A percentile compares a stretch with the other conserved stretches of the same genome.
Evolutionary conservation across 2,113 vertebrate genomes (phyloP).

Genomic region (Silurus meridionalis): DNA sequence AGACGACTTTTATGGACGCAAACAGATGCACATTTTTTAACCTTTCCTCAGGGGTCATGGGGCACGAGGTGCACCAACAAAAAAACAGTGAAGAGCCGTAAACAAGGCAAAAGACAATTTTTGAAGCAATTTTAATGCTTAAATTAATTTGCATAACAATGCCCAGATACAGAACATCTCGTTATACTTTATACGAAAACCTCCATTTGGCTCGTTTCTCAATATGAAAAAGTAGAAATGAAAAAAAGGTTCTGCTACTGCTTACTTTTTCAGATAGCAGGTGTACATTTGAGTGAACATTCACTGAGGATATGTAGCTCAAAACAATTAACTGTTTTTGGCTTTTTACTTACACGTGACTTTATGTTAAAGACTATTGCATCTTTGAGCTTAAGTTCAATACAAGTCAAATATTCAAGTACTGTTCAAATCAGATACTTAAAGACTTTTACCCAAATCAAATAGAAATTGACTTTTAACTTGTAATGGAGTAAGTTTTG

Average conservation of each 20-base stretch:
- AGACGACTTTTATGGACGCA: not conserved
- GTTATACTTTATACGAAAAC: not conserved
- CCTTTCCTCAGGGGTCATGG: not conserved
- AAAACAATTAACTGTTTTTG: too few species aligned
- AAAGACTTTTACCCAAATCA: too few species aligned
- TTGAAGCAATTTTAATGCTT: not conserved
- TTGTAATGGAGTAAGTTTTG: too few species aligned
- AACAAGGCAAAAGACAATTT: not conserved
- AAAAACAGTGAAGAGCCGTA: not conserved
- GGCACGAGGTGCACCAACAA: not conserved
- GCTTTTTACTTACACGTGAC: too few species aligned
- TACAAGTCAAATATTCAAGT: too few species aligned
- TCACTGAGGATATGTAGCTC: too few species aligned
- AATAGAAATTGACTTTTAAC: too few species aligned
- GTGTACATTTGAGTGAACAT: not conserved
- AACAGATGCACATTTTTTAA: not conserved
- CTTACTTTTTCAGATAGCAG: not conserved
- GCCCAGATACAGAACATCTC: not conserved
- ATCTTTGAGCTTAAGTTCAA: too few species aligned
- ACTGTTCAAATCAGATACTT: too few species aligned
- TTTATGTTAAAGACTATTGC: too few species aligned
- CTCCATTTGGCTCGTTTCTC: not conserved
- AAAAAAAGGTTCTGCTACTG: not conserved
- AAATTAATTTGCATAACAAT: too few species aligned
- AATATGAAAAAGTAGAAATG: not conserved